Conservation (phyloP, 2,888 invertebrate species). For the Tineola bisselliella region DNA sequence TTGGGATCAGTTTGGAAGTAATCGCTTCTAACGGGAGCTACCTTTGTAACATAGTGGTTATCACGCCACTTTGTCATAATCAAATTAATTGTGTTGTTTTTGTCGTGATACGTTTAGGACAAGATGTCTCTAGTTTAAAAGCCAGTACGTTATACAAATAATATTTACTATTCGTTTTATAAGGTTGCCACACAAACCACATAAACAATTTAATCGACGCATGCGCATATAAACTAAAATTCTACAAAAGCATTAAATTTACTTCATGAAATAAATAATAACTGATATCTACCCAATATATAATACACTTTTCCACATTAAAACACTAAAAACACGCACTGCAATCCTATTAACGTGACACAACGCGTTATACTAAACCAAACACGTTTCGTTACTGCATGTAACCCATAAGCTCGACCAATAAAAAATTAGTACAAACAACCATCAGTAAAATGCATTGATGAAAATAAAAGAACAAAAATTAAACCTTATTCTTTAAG, state of each 20-base stretch:
- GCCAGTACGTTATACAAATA: too few species aligned
- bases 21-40: too few species aligned
- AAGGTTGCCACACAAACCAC: too few species aligned
- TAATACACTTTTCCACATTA: background rate
- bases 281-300: too few species aligned
- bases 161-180: too few species aligned
- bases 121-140: too few species aligned
- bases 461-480: background rate
- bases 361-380: background rate
- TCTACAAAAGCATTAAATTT: background rate
- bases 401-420: background rate
- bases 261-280: background rate
- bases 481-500: background rate
- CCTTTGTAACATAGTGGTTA: too few species aligned
- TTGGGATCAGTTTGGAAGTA: too few species aligned
- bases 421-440: background rate
- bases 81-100: too few species aligned
- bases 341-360: background rate
- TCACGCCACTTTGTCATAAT: too few species aligned
- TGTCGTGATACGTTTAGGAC: too few species aligned
- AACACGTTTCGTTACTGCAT: conserved; percentile 1
- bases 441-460: background rate
- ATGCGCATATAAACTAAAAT: background rate
- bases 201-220: too few species aligned
- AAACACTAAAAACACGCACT: background rate